Evolutionary conservation across 2,113 vertebrate genomes (phyloP).

Genomic region (Coracopsis vasa): DNA sequence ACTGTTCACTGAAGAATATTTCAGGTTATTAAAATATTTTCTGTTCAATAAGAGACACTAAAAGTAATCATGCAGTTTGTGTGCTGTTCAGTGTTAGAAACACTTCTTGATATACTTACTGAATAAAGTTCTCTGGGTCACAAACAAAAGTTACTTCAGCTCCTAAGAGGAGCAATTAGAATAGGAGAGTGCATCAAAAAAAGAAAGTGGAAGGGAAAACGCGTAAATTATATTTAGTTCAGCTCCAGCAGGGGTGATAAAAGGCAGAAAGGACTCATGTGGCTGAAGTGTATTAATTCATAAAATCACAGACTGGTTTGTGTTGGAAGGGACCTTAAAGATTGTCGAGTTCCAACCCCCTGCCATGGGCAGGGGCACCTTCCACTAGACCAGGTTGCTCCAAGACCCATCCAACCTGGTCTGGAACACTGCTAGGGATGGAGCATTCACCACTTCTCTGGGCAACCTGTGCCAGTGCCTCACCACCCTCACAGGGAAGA

Average conservation of each 20-base stretch:
- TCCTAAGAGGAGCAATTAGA: background rate
- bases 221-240: background rate
- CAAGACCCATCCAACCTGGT: background rate
- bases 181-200: constrained; percentile 35
- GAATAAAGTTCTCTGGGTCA: constrained; percentile 54
- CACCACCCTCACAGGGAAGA: background rate
- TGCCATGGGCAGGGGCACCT: background rate
- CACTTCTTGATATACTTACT: constrained; percentile 30
- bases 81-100: constrained; percentile 62
- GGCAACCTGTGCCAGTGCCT: background rate
- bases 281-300: background rate
- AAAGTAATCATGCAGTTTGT: constrained; percentile 31
- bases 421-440: background rate
- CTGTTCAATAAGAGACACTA: constrained; percentile 28
- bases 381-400: background rate
- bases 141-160: constrained; percentile 43
- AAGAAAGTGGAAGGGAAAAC: constrained; percentile 45
- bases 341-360: background rate
- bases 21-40: constrained; percentile 73
- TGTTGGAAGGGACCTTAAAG: background rate
- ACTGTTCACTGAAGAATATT: constrained; percentile 57
- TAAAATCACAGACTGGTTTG: background rate
- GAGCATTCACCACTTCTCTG: background rate
- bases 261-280: constrained; percentile 43
- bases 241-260: constrained; percentile 30